Conservation (phyloP, 2,113 vertebrate genomes). For the Poecile atricapillus region DNA sequence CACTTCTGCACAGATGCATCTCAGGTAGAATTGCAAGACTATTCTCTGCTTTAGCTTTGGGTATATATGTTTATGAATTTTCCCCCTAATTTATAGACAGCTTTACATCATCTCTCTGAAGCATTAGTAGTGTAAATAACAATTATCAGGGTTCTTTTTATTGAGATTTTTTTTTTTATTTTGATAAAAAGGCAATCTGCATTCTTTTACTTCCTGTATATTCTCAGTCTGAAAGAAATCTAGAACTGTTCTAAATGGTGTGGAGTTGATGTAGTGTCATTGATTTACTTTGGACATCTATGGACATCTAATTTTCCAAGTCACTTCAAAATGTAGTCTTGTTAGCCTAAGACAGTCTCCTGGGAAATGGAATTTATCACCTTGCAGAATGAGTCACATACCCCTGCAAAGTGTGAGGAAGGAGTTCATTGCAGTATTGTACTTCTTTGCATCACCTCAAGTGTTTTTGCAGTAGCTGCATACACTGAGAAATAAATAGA, state of each 20-base stretch:
- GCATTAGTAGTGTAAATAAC: neutral
- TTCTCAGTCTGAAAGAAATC: neutral
- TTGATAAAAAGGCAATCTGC: neutral
- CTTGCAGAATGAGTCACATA: neutral
- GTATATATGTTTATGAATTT: neutral
- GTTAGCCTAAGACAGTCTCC: neutral
- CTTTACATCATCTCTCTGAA: neutral
- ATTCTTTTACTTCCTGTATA: neutral
- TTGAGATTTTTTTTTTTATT: neutral
- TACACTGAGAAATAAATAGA: neutral
- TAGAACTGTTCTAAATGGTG: neutral
- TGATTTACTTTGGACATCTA: neutral
- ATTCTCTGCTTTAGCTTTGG: neutral
- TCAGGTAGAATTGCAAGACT: neutral
- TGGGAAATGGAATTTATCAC: neutral
- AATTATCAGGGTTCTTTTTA: neutral
- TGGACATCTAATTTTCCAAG: neutral
- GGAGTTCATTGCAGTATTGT: neutral
- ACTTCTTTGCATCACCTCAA: neutral
- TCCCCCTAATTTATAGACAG: neutral
- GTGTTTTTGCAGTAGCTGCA: neutral
- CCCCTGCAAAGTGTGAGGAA: neutral
- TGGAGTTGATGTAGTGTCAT: neutral
- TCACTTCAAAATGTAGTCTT: neutral
- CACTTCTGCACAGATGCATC: neutral